Conservation (phyloP, 2,113 vertebrate species). For the Cygnus buccinator region DNA sequence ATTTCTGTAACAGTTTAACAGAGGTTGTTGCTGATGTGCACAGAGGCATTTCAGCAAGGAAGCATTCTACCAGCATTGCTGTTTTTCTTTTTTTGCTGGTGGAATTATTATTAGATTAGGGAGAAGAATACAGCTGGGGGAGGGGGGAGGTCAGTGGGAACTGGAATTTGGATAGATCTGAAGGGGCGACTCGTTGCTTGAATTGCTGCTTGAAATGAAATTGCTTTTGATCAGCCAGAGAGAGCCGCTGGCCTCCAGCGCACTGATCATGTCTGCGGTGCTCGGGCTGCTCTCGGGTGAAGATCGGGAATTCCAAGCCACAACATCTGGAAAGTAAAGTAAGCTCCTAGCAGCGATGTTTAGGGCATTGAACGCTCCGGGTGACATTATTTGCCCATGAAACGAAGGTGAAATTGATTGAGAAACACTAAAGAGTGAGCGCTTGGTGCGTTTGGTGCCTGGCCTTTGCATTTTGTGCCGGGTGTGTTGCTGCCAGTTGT, state of each 20-base stretch:
- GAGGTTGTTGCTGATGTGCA: not conserved
- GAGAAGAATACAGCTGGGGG: not conserved
- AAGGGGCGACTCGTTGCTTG: not conserved
- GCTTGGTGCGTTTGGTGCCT: not conserved
- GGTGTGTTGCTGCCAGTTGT: not conserved
- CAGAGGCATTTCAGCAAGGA: constrained; percentile 3
- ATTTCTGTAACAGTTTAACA: not conserved
- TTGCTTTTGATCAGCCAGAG: not conserved
- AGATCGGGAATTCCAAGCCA: not conserved
- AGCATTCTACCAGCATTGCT: not conserved
- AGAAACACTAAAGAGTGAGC: not conserved
- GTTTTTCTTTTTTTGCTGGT: constrained; percentile 16
- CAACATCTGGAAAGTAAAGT: not conserved
- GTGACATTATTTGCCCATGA: not conserved
- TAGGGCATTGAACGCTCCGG: not conserved
- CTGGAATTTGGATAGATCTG: constrained; percentile 28
- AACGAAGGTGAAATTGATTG: not conserved
- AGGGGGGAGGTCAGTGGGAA: not conserved
- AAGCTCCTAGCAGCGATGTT: not conserved
- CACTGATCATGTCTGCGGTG: not conserved
- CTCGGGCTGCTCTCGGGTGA: not conserved
- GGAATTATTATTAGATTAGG: constrained; percentile 18
- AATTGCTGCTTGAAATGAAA: constrained; percentile 22
- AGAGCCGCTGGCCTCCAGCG: not conserved
- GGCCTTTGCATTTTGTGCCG: not conserved